A percentile compares a stretch with the other conserved stretches of the same genome.
phyloP scores from a whole-genome alignment of 2,797 vertebrate species.

The Parauchenoglanis ngamensis region DNA sequence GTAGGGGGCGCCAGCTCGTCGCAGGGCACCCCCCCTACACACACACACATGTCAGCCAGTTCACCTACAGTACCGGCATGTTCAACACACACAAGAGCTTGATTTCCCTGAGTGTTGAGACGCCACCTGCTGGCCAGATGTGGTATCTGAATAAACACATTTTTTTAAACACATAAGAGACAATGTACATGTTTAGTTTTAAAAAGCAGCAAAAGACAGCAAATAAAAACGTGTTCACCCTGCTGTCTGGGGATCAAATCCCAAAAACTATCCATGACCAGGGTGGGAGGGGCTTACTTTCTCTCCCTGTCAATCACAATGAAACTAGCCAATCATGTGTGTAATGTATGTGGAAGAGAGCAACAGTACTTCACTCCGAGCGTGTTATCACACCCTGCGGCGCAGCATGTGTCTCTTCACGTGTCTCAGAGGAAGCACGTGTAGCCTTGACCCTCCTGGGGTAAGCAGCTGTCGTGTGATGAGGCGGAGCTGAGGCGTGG shows the following conservation, averaged over 20 bases:
- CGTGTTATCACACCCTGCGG: neutral
- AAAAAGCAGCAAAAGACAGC: no score
- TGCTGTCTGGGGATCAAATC: neutral
- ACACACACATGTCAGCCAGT: neutral
- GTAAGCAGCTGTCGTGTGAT: neutral
- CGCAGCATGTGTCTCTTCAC: neutral
- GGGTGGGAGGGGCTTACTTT: neutral
- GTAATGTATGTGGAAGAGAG: neutral
- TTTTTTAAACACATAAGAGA: no score
- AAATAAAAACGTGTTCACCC: no score
- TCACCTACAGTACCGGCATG: no score
- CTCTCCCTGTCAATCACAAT: neutral
- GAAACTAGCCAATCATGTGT: neutral
- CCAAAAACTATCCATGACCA: no score
- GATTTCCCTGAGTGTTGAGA: neutral
- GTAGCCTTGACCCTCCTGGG: no score
- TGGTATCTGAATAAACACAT: no score
- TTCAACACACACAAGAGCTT: neutral
- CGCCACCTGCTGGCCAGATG: neutral
- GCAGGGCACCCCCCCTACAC: neutral
- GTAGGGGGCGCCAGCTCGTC: no score
- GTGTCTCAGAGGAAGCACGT: no score
- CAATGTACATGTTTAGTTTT: no score
- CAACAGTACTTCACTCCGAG: neutral
- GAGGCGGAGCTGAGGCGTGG: neutral